Evolutionary conservation across 2,888 invertebrate species (phyloP).

Genomic region (Cyaniris semiargus): DNA sequence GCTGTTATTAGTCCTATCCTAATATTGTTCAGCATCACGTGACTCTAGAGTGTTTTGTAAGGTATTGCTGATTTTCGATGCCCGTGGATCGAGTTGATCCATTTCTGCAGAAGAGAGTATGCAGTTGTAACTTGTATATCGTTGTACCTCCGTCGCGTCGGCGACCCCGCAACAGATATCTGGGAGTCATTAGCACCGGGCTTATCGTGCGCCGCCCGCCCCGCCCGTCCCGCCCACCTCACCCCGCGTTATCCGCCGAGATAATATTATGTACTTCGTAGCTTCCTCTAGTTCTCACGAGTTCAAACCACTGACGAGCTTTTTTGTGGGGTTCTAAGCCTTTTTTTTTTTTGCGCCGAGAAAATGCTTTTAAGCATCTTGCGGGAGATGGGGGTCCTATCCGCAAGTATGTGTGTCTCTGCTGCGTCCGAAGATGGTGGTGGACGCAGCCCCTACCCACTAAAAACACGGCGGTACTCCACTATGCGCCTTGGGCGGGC

Average conservation of each 20-base stretch:
- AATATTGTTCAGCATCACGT: neutral
- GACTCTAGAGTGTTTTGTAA: neutral
- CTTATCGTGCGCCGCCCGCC: neutral
- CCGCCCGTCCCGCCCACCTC: neutral
- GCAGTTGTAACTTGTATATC: neutral
- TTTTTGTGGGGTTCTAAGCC: neutral
- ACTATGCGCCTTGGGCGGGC: too few species aligned
- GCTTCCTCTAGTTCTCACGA: neutral
- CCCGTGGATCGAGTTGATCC: neutral
- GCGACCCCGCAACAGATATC: neutral
- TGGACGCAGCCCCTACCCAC: too few species aligned
- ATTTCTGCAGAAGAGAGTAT: neutral
- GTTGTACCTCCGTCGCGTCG: neutral
- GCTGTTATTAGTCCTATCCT: neutral
- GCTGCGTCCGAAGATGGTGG: too few species aligned
- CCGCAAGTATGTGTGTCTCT: too few species aligned
- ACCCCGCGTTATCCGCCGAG: neutral
- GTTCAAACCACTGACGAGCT: neutral
- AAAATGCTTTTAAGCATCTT: too few species aligned
- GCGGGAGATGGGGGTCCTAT: too few species aligned
- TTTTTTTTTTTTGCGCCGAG: too few species aligned
- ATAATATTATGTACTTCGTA: neutral
- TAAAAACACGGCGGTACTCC: too few species aligned
- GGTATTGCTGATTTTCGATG: neutral
- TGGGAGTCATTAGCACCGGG: neutral